These are phyloP conservation scores for Criorhina ranunculi DNA, from an alignment of 2,888 invertebrate species.

Conservation along the genomic window DNA sequence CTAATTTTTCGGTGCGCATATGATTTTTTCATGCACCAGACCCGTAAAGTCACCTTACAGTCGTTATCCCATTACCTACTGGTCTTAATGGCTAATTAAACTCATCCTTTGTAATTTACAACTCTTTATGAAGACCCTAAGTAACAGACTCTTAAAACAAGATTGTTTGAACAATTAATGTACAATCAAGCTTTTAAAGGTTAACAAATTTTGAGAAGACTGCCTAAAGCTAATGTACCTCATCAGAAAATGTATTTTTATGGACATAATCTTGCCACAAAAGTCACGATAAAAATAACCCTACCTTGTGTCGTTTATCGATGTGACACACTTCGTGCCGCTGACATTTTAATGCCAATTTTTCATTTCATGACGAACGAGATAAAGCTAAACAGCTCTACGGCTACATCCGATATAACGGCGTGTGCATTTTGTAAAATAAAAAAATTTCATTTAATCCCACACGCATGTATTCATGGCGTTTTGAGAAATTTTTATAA, in stretches of 20 bases:
- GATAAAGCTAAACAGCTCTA: slow-evolving; percentile 29
- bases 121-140: too few species aligned
- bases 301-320: slow-evolving; percentile 18
- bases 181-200: not conserved
- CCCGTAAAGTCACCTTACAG: too few species aligned
- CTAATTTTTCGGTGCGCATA: too few species aligned
- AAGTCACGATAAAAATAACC: slow-evolving; percentile 44
- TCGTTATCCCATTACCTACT: too few species aligned
- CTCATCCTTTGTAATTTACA: not conserved
- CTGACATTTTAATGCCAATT: slow-evolving; percentile 43
- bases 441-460: slow-evolving; percentile 9
- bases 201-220: not conserved
- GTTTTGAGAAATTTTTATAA: not conserved
- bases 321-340: slow-evolving; percentile 34
- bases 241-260: slow-evolving; percentile 15
- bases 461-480: not conserved
- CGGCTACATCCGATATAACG: not conserved
- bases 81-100: not conserved
- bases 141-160: not conserved
- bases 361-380: slow-evolving; percentile 28
- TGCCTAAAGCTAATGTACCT: not conserved
- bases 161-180: not conserved
- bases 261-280: slow-evolving; percentile 12
- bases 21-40: too few species aligned
- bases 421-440: slow-evolving; percentile 9